Evolutionary conservation across 1,140 invertebrate species (phyloP).

Genomic region (Cepaea nemoralis): DNA sequence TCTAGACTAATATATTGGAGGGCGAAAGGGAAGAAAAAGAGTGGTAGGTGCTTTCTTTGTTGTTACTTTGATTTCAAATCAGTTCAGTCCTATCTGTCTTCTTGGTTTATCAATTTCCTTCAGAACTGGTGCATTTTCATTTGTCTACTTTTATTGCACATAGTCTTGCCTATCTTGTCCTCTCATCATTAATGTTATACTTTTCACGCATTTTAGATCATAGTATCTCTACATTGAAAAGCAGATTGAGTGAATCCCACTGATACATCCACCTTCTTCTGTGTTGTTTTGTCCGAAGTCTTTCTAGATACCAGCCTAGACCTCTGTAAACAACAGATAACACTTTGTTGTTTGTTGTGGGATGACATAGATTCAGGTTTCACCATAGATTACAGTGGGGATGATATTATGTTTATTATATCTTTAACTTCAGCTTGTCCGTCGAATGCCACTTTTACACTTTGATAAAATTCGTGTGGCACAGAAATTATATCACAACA

Average conservation of each 20-base stretch:
- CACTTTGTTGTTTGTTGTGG: neutral
- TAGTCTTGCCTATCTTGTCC: too few species aligned
- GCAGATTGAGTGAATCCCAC: too few species aligned
- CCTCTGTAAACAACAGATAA: neutral
- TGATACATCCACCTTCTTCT: too few species aligned
- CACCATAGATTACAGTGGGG: neutral
- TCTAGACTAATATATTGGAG: slow-evolving; percentile 35
- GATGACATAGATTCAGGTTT: neutral
- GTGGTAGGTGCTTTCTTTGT: neutral
- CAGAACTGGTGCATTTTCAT: too few species aligned
- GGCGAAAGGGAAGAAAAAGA: slow-evolving; percentile 20
- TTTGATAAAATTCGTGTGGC: slow-evolving; percentile 20
- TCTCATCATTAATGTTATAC: too few species aligned
- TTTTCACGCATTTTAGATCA: too few species aligned
- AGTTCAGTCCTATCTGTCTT: neutral
- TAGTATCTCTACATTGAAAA: too few species aligned
- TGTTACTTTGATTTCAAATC: neutral
- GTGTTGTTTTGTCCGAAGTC: neutral
- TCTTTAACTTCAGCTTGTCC: slow-evolving; percentile 8
- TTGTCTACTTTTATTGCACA: too few species aligned
- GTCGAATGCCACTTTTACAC: slow-evolving; percentile 11
- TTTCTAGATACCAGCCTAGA: neutral
- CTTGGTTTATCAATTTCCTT: too few species aligned
- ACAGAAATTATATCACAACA: slow-evolving; percentile 34
- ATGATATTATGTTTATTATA: neutral